These are phyloP conservation scores for Chironomus tepperi DNA, from an alignment of 1,140 invertebrate species.

Conservation along the genomic window DNA sequence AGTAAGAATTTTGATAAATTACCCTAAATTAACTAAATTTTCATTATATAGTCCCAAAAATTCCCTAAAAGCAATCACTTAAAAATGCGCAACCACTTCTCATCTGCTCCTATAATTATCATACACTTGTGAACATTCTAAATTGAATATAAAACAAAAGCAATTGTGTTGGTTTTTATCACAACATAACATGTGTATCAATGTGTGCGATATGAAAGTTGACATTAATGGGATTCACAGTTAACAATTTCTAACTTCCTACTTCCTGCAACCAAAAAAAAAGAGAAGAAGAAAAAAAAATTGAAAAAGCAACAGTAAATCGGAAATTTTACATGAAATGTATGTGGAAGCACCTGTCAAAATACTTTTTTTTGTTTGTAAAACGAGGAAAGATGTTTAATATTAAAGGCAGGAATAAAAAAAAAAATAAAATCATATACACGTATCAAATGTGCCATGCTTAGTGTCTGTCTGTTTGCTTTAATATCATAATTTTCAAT, in stretches of 20 bases:
- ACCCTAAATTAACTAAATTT: too few species aligned
- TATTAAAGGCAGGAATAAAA: neutral
- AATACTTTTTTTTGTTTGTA: too few species aligned
- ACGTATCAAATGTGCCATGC: neutral
- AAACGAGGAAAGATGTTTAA: neutral
- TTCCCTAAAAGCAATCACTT: too few species aligned
- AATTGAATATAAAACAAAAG: neutral
- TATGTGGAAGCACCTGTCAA: slow-evolving; percentile 13
- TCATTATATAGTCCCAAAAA: too few species aligned
- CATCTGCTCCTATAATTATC: too few species aligned
- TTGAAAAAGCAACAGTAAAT: neutral
- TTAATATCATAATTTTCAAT: slow-evolving; percentile 9
- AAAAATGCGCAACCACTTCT: too few species aligned
- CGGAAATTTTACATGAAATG: slow-evolving; percentile 5
- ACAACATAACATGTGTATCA: neutral
- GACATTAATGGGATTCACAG: slow-evolving; percentile 6
- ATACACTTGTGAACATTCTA: too few species aligned
- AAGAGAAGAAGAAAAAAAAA: too few species aligned
- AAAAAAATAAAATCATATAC: too few species aligned
- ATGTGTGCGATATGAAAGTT: neutral
- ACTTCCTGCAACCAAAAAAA: too few species aligned
- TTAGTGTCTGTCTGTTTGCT: neutral
- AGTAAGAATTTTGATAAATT: too few species aligned
- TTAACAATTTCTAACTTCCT: neutral
- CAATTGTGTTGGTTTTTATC: neutral